Percentiles rank a stretch among this genome's conserved stretches.
These are phyloP conservation scores for Crocallis elinguaria DNA, from an alignment of 2,888 invertebrate genomes.

Conservation along the genomic window DNA sequence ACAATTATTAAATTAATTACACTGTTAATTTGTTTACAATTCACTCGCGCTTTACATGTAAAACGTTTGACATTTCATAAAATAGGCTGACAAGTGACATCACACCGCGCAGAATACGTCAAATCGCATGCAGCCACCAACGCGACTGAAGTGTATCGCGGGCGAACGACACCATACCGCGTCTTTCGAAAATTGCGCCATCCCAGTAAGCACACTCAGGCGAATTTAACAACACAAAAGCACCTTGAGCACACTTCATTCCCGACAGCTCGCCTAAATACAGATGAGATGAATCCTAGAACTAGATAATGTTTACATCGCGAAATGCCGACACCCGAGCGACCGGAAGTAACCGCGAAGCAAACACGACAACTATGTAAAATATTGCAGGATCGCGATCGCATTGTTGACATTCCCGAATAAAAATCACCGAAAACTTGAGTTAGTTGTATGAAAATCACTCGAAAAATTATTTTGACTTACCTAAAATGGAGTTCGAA, in stretches of 20 bases:
- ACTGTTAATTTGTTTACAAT: conserved; percentile 80
- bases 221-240: conserved; percentile 83
- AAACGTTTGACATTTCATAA: conserved; percentile 83
- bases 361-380: conserved; percentile 91
- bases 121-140: conserved; percentile 84
- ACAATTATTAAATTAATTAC: conserved; percentile 75
- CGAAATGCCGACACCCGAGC: conserved; percentile 83
- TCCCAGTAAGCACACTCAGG: conserved; percentile 83
- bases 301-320: conserved; percentile 85
- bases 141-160: conserved; percentile 86
- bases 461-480: conserved; percentile 86
- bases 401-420: conserved; percentile 90
- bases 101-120: conserved; percentile 83
- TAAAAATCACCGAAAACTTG: conserved; percentile 86
- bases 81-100: conserved; percentile 83
- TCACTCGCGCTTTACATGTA: conserved; percentile 78
- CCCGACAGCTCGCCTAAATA: conserved; percentile 76
- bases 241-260: conserved; percentile 83
- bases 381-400: conserved; percentile 91
- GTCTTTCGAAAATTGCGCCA: conserved; percentile 86
- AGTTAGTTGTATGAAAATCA: conserved; percentile 86
- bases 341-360: conserved; percentile 85
- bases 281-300: conserved; percentile 70
- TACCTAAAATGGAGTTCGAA: conserved; percentile 89
- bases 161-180: conserved; percentile 84